Percentiles rank a stretch among this genome's conserved stretches.
Evolutionary conservation across 2,797 vertebrate species (phyloP).

Genomic region (Hypotaenidia philippensis): DNA sequence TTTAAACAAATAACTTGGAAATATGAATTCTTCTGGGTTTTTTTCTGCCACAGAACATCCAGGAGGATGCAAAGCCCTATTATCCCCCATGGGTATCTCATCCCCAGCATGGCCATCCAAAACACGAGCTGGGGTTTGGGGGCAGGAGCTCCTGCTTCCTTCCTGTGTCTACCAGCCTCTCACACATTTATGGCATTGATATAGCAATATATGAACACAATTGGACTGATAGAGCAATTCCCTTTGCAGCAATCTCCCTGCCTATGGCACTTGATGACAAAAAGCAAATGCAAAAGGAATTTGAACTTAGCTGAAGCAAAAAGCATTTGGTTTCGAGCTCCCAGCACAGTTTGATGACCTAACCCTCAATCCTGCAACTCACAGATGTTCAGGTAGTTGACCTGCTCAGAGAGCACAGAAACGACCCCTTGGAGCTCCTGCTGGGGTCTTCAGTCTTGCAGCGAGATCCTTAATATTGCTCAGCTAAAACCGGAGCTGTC

Average conservation of each 20-base stretch:
- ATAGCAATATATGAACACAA: neutral
- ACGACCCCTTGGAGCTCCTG: neutral
- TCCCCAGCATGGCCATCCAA: neutral
- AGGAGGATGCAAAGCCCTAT: neutral
- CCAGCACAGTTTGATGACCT: neutral
- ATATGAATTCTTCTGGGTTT: neutral
- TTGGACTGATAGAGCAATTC: neutral
- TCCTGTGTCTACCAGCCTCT: neutral
- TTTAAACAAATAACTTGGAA: neutral
- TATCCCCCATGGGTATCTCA: neutral
- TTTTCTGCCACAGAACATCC: neutral
- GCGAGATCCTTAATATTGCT: neutral
- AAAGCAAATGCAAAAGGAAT: neutral
- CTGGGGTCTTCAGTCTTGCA: neutral
- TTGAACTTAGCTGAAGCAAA: neutral
- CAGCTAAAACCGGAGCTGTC: neutral
- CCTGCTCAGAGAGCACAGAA: neutral
- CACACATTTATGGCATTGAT: neutral
- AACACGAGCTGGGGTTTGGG: accelerated
- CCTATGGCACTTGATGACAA: neutral
- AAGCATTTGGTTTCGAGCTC: neutral
- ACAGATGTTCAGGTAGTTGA: neutral
- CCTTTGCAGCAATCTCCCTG: neutral
- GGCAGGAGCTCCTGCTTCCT: neutral
- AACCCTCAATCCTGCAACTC: neutral